Conservation (phyloP, 2,797 vertebrate genomes). For the Vipera latastei region DNA sequence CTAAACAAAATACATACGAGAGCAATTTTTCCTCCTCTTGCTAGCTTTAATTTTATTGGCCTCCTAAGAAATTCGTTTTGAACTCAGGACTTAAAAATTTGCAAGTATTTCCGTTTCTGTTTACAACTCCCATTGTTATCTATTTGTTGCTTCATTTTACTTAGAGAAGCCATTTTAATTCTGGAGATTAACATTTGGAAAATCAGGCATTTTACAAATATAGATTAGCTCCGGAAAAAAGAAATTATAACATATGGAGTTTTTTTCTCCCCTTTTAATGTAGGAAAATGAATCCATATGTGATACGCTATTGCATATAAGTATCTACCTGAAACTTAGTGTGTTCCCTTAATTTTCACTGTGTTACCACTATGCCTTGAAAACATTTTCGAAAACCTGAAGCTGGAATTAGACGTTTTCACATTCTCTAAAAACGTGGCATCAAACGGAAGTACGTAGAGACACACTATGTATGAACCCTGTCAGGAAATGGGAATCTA, state of each 20-base stretch:
- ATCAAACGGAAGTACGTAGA: neutral
- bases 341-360: slow-evolving; percentile 56
- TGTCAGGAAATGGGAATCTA: neutral
- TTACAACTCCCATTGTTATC: slow-evolving; percentile 40
- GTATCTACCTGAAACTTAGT: slow-evolving; percentile 34
- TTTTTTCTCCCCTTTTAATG: slow-evolving; percentile 32
- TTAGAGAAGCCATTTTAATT: slow-evolving; percentile 33
- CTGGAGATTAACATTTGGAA: slow-evolving; percentile 42
- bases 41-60: slow-evolving; percentile 69
- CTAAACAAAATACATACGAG: slow-evolving; percentile 56
- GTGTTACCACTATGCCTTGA: slow-evolving; percentile 63
- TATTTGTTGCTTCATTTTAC: slow-evolving; percentile 42
- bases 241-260: slow-evolving; percentile 68
- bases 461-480: neutral
- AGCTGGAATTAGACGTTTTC: slow-evolving; percentile 44
- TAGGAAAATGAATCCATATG: slow-evolving; percentile 44
- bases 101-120: slow-evolving; percentile 51
- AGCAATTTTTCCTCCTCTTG: slow-evolving; percentile 39
- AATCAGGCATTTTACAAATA: slow-evolving; percentile 57
- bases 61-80: slow-evolving; percentile 55
- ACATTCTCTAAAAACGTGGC: slow-evolving; percentile 11
- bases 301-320: slow-evolving; percentile 36
- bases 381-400: slow-evolving; percentile 54
- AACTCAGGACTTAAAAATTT: slow-evolving; percentile 49
- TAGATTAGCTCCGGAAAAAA: slow-evolving; percentile 56